phyloP scores from a whole-genome alignment of 2,113 vertebrate species.

The Lonchura striata region DNA sequence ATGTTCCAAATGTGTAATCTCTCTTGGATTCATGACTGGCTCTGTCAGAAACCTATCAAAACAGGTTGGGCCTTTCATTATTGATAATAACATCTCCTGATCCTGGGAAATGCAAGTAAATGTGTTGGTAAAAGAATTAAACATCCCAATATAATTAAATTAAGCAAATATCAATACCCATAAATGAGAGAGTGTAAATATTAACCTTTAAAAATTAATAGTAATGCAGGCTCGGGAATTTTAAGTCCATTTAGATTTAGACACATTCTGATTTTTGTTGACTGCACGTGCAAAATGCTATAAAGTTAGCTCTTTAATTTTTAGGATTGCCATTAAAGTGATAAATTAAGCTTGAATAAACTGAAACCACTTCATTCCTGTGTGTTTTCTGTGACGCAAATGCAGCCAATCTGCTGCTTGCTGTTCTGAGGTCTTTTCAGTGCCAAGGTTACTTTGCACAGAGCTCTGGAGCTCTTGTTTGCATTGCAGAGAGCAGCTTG shows the following conservation, averaged over 20 bases:
- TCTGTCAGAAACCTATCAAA: neutral
- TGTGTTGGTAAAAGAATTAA: neutral
- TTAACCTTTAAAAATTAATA: conserved; percentile 8
- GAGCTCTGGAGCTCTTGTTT: conserved; percentile 49
- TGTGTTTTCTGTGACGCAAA: neutral
- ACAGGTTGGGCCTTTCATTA: neutral
- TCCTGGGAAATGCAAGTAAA: neutral
- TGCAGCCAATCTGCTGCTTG: neutral
- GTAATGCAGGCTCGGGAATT: neutral
- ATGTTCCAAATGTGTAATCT: conserved; percentile 23
- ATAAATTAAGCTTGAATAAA: conserved; percentile 25
- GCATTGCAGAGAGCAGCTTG: conserved; percentile 22
- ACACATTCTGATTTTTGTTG: neutral
- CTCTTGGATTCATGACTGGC: neutral
- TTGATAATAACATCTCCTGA: neutral
- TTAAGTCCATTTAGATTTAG: neutral
- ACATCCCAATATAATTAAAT: neutral
- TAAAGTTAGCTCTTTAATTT: neutral
- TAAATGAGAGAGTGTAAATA: neutral
- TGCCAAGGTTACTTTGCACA: conserved; percentile 43
- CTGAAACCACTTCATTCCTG: neutral
- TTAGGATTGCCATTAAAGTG: neutral
- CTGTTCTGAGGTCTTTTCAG: neutral
- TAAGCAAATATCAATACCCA: neutral
- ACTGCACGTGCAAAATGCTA: neutral